These are phyloP conservation scores for Girardinichthys multiradiatus DNA, from an alignment of 2,113 vertebrate species.

Conservation along the genomic window DNA sequence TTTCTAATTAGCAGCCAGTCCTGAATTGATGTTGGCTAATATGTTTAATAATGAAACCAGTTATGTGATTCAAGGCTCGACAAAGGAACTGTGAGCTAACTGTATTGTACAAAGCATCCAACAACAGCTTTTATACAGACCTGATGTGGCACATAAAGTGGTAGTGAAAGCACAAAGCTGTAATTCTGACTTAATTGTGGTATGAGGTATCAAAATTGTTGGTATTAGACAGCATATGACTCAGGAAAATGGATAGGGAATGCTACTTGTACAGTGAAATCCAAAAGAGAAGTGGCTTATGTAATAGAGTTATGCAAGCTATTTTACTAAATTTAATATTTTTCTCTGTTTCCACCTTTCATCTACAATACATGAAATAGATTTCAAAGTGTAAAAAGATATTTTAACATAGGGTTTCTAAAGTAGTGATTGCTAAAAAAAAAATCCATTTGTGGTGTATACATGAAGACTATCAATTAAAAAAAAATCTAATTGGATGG, in stretches of 20 bases:
- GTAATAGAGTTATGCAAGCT: slow-evolving; percentile 40
- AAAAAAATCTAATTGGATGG: too few species aligned
- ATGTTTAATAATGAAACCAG: slow-evolving; percentile 60
- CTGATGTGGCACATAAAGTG: background rate
- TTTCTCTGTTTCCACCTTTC: background rate
- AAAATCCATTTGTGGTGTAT: too few species aligned
- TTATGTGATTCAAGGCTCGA: slow-evolving; percentile 52
- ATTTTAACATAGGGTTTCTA: background rate
- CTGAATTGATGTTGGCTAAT: slow-evolving; percentile 60
- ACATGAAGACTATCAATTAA: too few species aligned
- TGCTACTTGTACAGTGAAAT: slow-evolving; percentile 61
- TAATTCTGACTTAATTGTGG: slow-evolving; percentile 47
- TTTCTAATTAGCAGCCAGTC: slow-evolving; percentile 53
- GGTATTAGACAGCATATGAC: slow-evolving; percentile 64
- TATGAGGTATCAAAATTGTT: slow-evolving; percentile 53
- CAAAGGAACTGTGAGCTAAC: slow-evolving; percentile 51
- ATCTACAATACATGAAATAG: background rate
- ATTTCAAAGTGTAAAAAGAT: background rate
- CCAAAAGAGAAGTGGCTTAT: slow-evolving; percentile 37
- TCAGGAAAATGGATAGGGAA: slow-evolving; percentile 55
- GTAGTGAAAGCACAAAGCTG: slow-evolving; percentile 19
- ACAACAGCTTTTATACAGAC: background rate
- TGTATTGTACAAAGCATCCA: slow-evolving; percentile 16
- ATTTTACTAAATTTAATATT: background rate
- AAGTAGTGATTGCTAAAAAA: background rate